Conservation (phyloP, 1,140 invertebrate genomes). For the Caerostris extrusa region DNA sequence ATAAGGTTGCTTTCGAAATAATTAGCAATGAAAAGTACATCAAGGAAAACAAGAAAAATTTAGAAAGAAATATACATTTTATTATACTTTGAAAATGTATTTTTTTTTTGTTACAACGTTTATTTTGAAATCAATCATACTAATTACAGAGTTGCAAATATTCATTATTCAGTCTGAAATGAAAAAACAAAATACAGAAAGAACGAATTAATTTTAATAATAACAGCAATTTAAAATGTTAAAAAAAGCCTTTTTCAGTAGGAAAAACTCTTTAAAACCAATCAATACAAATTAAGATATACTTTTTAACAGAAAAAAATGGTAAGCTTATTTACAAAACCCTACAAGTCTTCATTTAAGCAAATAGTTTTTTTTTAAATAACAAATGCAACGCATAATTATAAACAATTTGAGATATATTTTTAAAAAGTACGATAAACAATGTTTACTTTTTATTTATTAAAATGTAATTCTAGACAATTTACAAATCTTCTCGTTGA, state of each 20-base stretch:
- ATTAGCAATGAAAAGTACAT: background rate
- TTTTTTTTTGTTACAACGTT: background rate
- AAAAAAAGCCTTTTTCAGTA: no score
- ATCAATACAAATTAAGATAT: background rate
- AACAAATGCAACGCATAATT: background rate
- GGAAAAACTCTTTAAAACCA: background rate
- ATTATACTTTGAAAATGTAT: constrained; percentile 24
- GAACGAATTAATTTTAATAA: no score
- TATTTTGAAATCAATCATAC: background rate
- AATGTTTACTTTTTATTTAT: background rate
- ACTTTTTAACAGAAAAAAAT: background rate
- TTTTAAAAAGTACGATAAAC: background rate
- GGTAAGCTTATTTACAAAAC: background rate
- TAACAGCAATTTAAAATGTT: no score
- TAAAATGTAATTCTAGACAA: background rate
- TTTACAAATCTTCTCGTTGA: background rate
- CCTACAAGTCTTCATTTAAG: background rate
- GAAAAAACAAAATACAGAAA: background rate
- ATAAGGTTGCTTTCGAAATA: background rate
- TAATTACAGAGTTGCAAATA: background rate
- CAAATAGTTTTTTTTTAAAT: background rate
- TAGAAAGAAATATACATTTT: background rate
- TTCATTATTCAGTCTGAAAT: background rate
- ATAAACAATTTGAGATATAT: background rate
- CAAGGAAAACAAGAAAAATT: background rate